Evolutionary conservation across 2,888 invertebrate genomes (phyloP).

Genomic region (Ferdinandea cuprea): DNA sequence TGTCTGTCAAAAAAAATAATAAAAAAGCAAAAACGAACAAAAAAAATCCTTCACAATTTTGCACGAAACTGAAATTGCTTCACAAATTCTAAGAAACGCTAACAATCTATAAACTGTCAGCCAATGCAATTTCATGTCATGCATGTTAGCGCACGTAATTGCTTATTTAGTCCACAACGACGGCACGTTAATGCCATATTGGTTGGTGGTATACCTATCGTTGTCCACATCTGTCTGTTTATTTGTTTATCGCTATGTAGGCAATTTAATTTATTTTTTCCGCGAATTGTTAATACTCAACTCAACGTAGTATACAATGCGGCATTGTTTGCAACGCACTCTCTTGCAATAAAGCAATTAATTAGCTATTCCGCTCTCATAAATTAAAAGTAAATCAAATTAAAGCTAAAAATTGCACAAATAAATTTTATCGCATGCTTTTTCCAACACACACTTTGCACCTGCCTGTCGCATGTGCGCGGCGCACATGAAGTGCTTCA

Average conservation of each 20-base stretch:
- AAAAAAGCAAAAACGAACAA: too few relatives aligned
- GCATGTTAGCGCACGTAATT: slow-evolving; percentile 3
- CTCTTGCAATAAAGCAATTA: slow-evolving; percentile 33
- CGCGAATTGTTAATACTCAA: neutral
- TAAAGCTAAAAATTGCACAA: slow-evolving; percentile 27
- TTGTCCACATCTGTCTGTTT: slow-evolving; percentile 8
- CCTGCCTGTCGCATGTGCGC: slow-evolving; percentile 10
- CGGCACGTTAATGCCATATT: too few relatives aligned
- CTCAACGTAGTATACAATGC: neutral
- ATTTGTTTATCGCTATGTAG: too few relatives aligned
- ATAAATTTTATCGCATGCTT: slow-evolving; percentile 48
- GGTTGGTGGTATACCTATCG: too few relatives aligned
- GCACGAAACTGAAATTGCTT: neutral
- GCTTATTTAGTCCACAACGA: slow-evolving; percentile 41
- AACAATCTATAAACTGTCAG: neutral
- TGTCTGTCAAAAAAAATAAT: neutral
- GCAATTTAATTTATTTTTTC: neutral
- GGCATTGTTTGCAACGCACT: slow-evolving; percentile 5
- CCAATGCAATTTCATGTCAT: slow-evolving; percentile 16
- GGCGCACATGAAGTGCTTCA: slow-evolving; percentile 22
- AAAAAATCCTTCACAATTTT: slow-evolving; percentile 6
- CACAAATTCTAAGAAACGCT: slow-evolving; percentile 26
- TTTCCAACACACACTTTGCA: slow-evolving; percentile 50
- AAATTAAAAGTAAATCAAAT: slow-evolving; percentile 38
- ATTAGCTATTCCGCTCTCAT: slow-evolving; percentile 56